These are phyloP conservation scores for Bombycilla garrulus DNA, from an alignment of 2,113 vertebrate species.

Conservation along the genomic window DNA sequence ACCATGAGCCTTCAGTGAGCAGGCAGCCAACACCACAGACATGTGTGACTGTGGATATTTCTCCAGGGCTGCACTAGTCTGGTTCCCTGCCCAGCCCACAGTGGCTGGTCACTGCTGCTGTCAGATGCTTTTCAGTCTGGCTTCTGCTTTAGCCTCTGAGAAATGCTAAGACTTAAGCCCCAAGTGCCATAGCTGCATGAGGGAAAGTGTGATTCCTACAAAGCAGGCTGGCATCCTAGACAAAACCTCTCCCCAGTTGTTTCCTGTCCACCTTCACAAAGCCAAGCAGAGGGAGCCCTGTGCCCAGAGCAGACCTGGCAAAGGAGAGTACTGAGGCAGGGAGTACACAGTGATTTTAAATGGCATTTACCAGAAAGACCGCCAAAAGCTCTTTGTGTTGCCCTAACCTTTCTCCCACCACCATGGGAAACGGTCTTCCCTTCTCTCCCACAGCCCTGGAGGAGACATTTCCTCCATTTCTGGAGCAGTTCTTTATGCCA, in stretches of 20 bases:
- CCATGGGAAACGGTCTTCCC: background rate
- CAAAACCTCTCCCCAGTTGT: background rate
- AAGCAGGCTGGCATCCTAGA: background rate
- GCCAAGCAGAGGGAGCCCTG: background rate
- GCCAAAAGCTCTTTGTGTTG: background rate
- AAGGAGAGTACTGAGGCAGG: background rate
- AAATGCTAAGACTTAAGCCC: background rate
- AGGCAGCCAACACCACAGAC: background rate
- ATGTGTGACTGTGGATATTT: background rate
- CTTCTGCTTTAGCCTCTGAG: background rate
- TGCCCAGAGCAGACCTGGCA: background rate
- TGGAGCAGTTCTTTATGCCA: background rate
- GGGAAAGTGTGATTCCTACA: background rate
- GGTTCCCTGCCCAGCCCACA: background rate
- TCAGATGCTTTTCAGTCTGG: background rate
- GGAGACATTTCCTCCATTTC: background rate
- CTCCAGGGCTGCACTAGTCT: background rate
- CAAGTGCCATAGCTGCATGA: background rate
- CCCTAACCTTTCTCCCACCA: background rate
- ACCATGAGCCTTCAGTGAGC: background rate
- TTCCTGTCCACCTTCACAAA: background rate
- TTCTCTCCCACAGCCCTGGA: background rate
- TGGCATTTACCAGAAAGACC: background rate
- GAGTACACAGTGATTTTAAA: background rate
- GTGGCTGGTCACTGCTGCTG: background rate